phyloP scores from a whole-genome alignment of 2,888 invertebrate genomes.

The Helleia helle region DNA sequence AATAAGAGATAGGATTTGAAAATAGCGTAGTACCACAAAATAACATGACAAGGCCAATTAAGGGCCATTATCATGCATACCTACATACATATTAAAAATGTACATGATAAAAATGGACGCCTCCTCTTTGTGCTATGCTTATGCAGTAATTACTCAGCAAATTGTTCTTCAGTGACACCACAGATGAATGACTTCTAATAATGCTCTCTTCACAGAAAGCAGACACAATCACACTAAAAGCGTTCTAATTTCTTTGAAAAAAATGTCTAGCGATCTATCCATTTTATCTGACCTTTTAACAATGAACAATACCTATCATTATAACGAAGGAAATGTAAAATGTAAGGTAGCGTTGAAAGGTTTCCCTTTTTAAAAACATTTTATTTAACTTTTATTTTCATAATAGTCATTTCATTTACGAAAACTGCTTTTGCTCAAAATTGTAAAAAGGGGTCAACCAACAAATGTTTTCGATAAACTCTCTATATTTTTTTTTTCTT shows the following conservation, averaged over 20 bases:
- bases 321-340: background rate
- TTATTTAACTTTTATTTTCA: background rate
- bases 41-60: too few species aligned
- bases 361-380: background rate
- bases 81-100: constrained; percentile 20
- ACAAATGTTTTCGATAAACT: too few species aligned
- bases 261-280: constrained; percentile 3
- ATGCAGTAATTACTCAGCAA: constrained; percentile 36
- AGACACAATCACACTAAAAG: constrained; percentile 64
- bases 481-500: too few species aligned
- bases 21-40: too few species aligned
- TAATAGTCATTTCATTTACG: too few species aligned
- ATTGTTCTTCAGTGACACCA: constrained; percentile 29
- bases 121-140: constrained; percentile 23
- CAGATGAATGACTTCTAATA: constrained; percentile 45
- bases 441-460: too few species aligned
- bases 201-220: constrained; percentile 39
- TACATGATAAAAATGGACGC: constrained; percentile 27
- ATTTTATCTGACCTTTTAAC: constrained; percentile 6
- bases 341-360: constrained; percentile 4
- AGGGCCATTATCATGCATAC: background rate
- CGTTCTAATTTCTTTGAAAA: constrained; percentile 36
- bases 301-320: constrained; percentile 2
- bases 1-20: too few species aligned
- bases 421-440: too few species aligned